Evolutionary conservation across 1,140 invertebrate species (phyloP), one percentile per base, ranked within the genome.

Genomic region (Ganaspis sp.): DNA sequence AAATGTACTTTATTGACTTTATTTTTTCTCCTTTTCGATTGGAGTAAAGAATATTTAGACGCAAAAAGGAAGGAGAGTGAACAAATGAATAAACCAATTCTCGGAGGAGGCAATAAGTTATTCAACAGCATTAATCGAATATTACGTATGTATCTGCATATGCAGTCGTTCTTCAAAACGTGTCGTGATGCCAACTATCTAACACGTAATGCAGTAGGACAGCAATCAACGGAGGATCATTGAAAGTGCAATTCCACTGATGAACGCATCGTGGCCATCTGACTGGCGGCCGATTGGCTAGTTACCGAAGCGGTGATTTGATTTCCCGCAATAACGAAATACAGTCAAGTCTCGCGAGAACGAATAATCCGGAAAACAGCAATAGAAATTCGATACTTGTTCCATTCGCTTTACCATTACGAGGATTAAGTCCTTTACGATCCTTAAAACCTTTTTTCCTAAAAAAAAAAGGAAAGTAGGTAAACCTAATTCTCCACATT

Each of bases 41-140:
- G n/a, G n/a, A n/a, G n/a, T n/a, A n/a, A n/a, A n/a, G n/a, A n/a
- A n/a, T n/a, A n/a, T n/a, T n/a, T n/a, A 34, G 6, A 34, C 29
- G 6, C 2, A 34, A 34, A 34, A 6, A 34, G 2, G 29, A 34
- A 34, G 6, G 2, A 34, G 2, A 34, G 29, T 6, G 6, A n/a
- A n/a, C n/a, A 34, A 34, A 34, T 34, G 29, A 34, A 34, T 34
- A 6, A 6, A 34, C 6, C 6, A 34, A 34, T 3, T 34, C 29
- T 6, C 3, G 17, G 72, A 70, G 70, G 64, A 53, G 81, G 76
- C 81, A 78, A 84, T 84, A 17, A 1, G 45, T 49, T 49, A 49
- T 64, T 23, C 23, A 64, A n/a, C 2, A 12, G 23, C 4, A 15
- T 26, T 64, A 29, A 64, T 64, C 4, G 21, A 64, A 64, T 29